Evolutionary conservation across 2,113 vertebrate species (phyloP), one percentile per base, ranked within the genome.

Genomic region (Sylvilagus bachmani): DNA sequence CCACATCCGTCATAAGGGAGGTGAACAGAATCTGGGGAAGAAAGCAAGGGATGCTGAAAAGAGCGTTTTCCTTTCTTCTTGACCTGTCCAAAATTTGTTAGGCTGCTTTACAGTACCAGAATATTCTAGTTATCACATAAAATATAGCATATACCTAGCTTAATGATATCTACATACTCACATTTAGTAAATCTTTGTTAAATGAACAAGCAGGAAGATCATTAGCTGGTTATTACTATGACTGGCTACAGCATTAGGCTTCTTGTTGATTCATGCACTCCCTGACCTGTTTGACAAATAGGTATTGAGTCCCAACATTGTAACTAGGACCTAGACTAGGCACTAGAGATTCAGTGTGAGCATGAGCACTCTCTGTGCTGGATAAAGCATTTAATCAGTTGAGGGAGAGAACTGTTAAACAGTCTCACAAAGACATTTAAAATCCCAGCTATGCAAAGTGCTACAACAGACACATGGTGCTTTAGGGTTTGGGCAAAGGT

Each of bases 1-100:
- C 49, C 53, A 86, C 66, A 55, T 66, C 31, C 78, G 53, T 88
- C 73, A 90, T 53, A 61, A 64, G 58, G 89, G 70, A 83, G 89
- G 90, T 95, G 97, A 88, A 90, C 10, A 89, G 95, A 95, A 92
- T 19, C 83, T 0, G 9, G 78, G 75, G 22, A 86, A 25, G 69
- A 80, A 95, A 94, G 89, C 62, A 88, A 75, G 73, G 5, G 44
- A 74, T 81, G 49, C 5, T 12, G 81, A 49, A 80, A 10, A 1
- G 2, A 58, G 24, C 55, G 58, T 67, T 93, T 38, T 89, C 24
- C 73, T 88, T 87, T 94, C 31, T 29, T 96, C 62, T 91, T 96
- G 78, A 69, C 53, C 88, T n/a, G 78, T 33, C 62, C 61, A 62
- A 21, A 5, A n/a, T 44, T 29, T 91, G 9, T 70, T 78, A 84